Evolutionary conservation across 2,113 vertebrate species (phyloP).

Genomic region (Misgurnus mizolepis): DNA sequence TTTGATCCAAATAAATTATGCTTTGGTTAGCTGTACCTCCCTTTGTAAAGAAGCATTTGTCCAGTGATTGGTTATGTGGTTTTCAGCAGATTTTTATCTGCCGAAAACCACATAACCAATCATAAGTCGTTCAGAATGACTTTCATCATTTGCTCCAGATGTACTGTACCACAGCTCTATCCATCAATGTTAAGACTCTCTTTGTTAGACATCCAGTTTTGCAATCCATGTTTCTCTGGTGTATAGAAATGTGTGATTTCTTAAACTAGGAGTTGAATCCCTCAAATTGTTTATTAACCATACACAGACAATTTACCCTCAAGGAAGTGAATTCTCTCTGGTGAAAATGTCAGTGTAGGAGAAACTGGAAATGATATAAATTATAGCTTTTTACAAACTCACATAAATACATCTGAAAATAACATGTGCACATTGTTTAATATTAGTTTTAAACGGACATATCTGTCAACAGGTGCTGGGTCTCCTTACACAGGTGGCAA

Average conservation of each 20-base stretch:
- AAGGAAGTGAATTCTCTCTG: not conserved
- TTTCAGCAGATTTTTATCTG: not conserved
- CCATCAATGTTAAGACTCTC: not conserved
- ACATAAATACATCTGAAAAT: not conserved
- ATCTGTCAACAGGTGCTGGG: constrained; percentile 74
- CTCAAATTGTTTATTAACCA: not conserved
- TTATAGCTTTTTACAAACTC: too few species aligned
- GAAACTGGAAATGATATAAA: too few species aligned
- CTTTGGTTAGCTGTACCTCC: not conserved
- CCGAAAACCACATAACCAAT: not conserved
- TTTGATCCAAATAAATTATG: not conserved
- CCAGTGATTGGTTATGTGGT: not conserved
- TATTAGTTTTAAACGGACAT: not conserved
- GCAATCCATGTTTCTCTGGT: constrained; percentile 44
- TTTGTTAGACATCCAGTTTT: constrained; percentile 28
- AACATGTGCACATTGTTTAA: not conserved
- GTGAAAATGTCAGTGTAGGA: not conserved
- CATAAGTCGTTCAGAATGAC: not conserved
- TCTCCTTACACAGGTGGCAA: constrained; percentile 83
- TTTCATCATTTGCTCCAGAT: constrained; percentile 1
- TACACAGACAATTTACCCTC: constrained; percentile 3
- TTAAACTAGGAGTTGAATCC: not conserved
- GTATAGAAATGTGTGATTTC: constrained; percentile 36
- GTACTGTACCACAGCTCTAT: not conserved
- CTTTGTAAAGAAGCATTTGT: not conserved